Base-by-base conservation (phyloP, 2,113 vertebrate species). In the Corvus moneduloides region DNA sequence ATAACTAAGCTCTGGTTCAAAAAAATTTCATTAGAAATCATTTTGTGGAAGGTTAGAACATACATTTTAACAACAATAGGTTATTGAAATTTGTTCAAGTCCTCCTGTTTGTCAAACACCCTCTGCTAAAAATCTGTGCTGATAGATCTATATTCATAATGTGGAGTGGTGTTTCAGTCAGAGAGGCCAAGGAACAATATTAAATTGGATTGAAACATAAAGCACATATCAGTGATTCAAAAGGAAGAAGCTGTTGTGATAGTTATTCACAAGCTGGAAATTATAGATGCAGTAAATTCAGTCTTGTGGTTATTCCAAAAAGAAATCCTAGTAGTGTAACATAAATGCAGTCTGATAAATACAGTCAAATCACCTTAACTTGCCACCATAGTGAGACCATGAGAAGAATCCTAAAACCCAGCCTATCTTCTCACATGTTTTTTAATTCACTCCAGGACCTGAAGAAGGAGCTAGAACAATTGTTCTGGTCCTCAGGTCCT, bases 381-480 rank as follows among this genome's bases (percentile, higher is more conserved):
- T 6, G 3, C 19, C 2, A 1, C 7, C 11, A 23, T 2, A 41
- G 3, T 18, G 23, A 48, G 21, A 35, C 14, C 4, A 7, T 20
- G 27, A 89, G 61, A 51, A 90, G 59, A 89, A n/a, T 2, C 22
- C 16, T 84, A 48, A 92, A 87, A 22, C 18, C 6, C 8, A 32
- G 7, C 61, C 37, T 49, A 18, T 7, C 6, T 46, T 63, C 22
- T 39, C 14, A 33, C 1, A 16, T 2, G 0, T 67, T 73, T 73
- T 16, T 75, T 59, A 9, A 28, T 35, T 92, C 14, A 19, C 9
- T 52, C 13, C 19, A 56, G 13, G 7, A 43, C 9, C 14, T 67
- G 18, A 48, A 80, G 72, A 56, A 86, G 17, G 7, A 77, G 7
- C 4, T 7, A 23, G 9, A 67, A 21, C 3, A 59, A 20, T 20